These are phyloP conservation scores for Carlito syrichta DNA, from an alignment of 2,113 vertebrate genomes.

Conservation along the genomic window DNA sequence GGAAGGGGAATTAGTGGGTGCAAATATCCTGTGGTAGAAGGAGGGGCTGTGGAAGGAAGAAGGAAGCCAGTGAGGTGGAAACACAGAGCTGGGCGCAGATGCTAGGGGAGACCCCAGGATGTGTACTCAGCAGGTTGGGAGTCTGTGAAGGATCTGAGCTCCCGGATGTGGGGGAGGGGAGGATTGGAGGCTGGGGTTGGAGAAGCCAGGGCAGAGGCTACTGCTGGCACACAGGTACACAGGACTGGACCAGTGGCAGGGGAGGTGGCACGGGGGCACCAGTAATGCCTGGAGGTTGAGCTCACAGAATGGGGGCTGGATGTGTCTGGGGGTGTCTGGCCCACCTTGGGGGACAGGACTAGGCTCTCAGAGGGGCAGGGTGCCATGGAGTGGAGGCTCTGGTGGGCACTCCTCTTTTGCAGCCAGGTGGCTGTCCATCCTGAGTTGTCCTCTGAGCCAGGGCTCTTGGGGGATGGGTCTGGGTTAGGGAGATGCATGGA, in stretches of 20 bases:
- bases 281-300: neutral
- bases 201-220: neutral
- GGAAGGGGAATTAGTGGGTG: neutral
- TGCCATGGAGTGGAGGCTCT: neutral
- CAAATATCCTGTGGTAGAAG: neutral
- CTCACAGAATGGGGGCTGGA: neutral
- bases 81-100: accelerated
- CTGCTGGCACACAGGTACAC: accelerated
- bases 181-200: accelerated
- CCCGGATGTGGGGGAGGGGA: accelerated
- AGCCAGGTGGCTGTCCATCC: accelerated
- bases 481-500: neutral
- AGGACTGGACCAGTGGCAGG: no score
- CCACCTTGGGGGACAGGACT: neutral
- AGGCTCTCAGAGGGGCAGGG: neutral
- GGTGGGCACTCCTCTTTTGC: accelerated
- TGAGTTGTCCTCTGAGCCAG: no score
- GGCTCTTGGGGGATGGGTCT: neutral
- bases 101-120: accelerated
- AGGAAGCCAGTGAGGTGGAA: neutral
- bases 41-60: neutral
- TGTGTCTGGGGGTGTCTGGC: no score
- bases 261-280: accelerated
- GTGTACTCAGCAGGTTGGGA: neutral
- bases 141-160: no score